Evolutionary conservation across 2,797 vertebrate species (phyloP).

Genomic region (Novumbra hubbsi): DNA sequence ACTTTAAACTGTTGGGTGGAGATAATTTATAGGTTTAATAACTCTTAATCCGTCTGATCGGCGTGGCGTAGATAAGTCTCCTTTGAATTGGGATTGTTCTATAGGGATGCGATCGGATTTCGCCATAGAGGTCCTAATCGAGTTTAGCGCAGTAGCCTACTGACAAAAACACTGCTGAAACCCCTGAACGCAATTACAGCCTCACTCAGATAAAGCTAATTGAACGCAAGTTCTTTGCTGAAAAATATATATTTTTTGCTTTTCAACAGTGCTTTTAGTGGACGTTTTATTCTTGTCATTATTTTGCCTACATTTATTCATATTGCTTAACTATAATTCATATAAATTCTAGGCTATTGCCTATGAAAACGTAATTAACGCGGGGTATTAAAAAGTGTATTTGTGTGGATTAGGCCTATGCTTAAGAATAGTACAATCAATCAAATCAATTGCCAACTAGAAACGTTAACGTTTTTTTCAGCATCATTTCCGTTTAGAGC

Average conservation of each 20-base stretch:
- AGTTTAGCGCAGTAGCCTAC: constrained; percentile 54
- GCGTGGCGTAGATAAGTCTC: constrained; percentile 84
- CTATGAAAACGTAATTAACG: no score
- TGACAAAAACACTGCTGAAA: constrained; percentile 62
- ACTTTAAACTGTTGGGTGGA: constrained; percentile 74
- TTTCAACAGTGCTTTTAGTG: no score
- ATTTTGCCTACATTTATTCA: no score
- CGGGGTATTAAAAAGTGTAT: neutral
- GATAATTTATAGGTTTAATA: constrained; percentile 85
- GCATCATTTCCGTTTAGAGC: constrained; percentile 16
- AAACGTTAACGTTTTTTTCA: constrained; percentile 44
- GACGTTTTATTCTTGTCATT: no score
- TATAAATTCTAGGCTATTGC: no score
- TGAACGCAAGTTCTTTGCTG: constrained; percentile 28
- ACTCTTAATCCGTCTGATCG: constrained; percentile 88
- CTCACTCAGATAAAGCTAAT: constrained; percentile 68
- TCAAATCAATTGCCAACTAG: neutral
- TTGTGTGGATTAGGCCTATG: neutral
- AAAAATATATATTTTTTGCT: no score
- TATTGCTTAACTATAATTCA: no score
- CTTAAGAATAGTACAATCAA: neutral
- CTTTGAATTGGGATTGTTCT: constrained; percentile 78
- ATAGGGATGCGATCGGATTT: constrained; percentile 62
- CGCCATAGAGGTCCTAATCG: constrained; percentile 63
- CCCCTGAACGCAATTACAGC: constrained; percentile 75